Evolutionary conservation across 2,113 vertebrate genomes (phyloP), one percentile per base, ranked within the genome.

Genomic region (Emberiza fucata): DNA sequence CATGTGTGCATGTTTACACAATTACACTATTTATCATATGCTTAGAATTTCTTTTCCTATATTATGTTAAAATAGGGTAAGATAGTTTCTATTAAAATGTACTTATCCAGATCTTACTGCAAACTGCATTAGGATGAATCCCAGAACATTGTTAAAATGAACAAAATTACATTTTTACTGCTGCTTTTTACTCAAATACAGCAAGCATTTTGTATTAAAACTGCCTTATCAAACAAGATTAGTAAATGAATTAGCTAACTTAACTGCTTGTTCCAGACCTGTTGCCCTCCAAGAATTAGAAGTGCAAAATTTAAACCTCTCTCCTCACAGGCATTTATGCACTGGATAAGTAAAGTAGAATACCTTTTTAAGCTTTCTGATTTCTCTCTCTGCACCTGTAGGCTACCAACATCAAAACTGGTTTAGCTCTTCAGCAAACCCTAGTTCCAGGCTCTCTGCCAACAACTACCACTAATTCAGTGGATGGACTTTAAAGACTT

Each of bases 401-500:
- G 82, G 77, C 86, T 71, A 66, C 64, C 33, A 71, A 66, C 12
- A 7, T 64, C 60, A 75, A 88, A 90, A 92, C 47, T 44, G 39
- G 47, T 86, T 81, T 63, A 90, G 86, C 64, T 94, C 72, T 90
- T 77, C 51, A 73, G 54, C 76, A 88, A 92, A 73, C 63, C 33
- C 54, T 17, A 37, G 11, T 78, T 92, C 82, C 35, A 73, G 83
- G 80, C 80, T 31, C 72, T 68, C 42, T 78, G 90, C 88, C 96
- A 93, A 83, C 68, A 63, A 47, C 56, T 50, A 86, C 56, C 72
- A 83, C 80, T 47, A 88, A 73, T 59, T 73, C 68, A 73, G 54
- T 8, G 51, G 50, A 65, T 59, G 60, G 47, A 92, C 91, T 94
- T 94, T 44, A 92, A 95, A 93, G 88, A 51, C 83, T 94, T 94